These are phyloP conservation scores for Bedellia somnulentella DNA, from an alignment of 2,888 invertebrate species.

Conservation along the genomic window DNA sequence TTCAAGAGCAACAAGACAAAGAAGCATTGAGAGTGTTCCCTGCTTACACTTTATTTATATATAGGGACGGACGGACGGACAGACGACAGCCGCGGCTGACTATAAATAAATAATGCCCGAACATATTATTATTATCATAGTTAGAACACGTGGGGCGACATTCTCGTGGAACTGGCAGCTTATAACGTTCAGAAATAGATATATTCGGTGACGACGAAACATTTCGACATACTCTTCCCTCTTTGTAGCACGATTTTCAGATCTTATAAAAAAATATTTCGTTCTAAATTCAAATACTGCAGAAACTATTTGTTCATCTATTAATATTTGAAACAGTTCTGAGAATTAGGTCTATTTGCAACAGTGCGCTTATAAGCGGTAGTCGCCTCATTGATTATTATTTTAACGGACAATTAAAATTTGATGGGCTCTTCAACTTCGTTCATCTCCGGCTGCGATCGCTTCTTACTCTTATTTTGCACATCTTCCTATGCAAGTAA, in stretches of 20 bases:
- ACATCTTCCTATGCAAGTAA: conserved; percentile 3
- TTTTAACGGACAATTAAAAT: conserved; percentile 60
- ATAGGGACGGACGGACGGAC: conserved; percentile 41
- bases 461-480: conserved; percentile 21
- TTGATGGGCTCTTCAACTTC: conserved; percentile 54
- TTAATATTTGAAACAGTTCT: too few relatives aligned
- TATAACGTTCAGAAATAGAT: conserved; percentile 9
- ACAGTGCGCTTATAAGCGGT: conserved; percentile 17
- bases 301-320: too few relatives aligned
- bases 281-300: too few relatives aligned
- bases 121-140: conserved; percentile 59
- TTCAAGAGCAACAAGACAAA: conserved; percentile 22
- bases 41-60: conserved; percentile 23
- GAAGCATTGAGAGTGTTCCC: conserved; percentile 16
- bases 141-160: conserved; percentile 52
- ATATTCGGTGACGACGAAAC: too few relatives aligned
- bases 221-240: too few relatives aligned
- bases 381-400: conserved; percentile 58
- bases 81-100: conserved; percentile 56
- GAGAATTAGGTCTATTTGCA: conserved; percentile 33
- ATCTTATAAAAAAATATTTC: too few relatives aligned
- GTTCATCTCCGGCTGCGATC: conserved; percentile 44
- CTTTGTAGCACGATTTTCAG: too few relatives aligned
- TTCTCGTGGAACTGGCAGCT: conserved; percentile 22
- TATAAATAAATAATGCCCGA: conserved; percentile 62